These are phyloP conservation scores for Dyspetes luteomarginatus DNA, from an alignment of 2,888 invertebrate genomes.

Conservation along the genomic window DNA sequence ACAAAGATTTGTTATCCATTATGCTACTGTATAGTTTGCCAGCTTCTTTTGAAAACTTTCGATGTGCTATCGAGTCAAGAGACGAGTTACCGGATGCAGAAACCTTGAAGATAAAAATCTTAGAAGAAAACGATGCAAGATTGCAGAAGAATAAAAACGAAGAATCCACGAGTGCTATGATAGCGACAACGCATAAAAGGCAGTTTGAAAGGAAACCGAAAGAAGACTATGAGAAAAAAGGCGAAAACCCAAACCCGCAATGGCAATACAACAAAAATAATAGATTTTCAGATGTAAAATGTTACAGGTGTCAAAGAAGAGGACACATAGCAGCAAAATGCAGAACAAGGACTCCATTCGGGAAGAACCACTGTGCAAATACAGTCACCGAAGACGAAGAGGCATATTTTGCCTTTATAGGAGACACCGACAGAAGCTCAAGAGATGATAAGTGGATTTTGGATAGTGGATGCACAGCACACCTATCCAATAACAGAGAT, in stretches of 20 bases:
- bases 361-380: no score
- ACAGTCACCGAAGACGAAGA: no score
- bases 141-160: neutral
- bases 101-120: constrained; percentile 15
- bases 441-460: neutral
- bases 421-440: neutral
- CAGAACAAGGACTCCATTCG: neutral
- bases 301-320: neutral
- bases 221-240: neutral
- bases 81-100: constrained; percentile 45
- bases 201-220: no score
- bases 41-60: constrained; percentile 34
- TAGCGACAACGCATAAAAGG: neutral
- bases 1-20: constrained; percentile 75
- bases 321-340: constrained; percentile 3
- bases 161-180: constrained; percentile 17
- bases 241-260: neutral
- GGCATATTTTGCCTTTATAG: neutral
- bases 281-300: neutral
- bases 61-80: constrained; percentile 47
- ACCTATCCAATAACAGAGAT: neutral
- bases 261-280: neutral
- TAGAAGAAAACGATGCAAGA: constrained; percentile 22
- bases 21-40: constrained; percentile 67
- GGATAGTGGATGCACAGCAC: constrained; percentile 3